Evolutionary conservation across 2,888 invertebrate genomes (phyloP).

Genomic region (Protonemura montana): DNA sequence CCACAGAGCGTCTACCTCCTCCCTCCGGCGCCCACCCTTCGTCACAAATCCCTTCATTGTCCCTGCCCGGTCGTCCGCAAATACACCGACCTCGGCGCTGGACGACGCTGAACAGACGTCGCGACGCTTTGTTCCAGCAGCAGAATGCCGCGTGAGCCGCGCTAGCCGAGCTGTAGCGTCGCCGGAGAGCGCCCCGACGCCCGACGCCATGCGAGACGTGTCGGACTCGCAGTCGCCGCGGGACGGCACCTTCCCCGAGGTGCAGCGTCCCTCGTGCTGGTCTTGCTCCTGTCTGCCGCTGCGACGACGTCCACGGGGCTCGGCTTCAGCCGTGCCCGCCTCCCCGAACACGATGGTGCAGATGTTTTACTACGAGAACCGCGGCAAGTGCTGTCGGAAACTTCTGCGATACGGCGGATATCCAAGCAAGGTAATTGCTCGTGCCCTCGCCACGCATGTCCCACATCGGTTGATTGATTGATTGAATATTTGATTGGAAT

Average conservation of each 20-base stretch:
- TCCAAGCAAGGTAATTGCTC: conserved; percentile 74
- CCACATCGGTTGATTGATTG: not conserved
- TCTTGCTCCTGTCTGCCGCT: conserved; percentile 26
- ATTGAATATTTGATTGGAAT: conserved; percentile 2
- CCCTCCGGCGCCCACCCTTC: not conserved
- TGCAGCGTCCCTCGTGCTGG: conserved; percentile 1
- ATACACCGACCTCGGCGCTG: not conserved
- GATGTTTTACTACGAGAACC: conserved; percentile 78
- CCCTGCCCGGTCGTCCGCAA: not conserved
- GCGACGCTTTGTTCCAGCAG: not conserved
- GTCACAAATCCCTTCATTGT: not conserved
- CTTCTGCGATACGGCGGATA: conserved; percentile 81
- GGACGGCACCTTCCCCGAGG: not conserved
- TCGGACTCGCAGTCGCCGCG: conserved; percentile 27
- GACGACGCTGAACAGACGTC: not conserved
- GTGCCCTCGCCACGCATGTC: conserved; percentile 38
- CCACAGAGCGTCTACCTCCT: not conserved
- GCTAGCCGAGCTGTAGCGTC: not conserved
- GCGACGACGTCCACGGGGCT: conserved; percentile 51
- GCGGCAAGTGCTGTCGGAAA: conserved; percentile 84
- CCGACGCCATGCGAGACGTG: conserved; percentile 29
- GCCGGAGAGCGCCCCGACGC: not conserved
- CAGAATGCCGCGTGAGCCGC: not conserved
- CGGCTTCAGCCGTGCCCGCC: conserved; percentile 56
- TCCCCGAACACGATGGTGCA: conserved; percentile 63